These are phyloP conservation scores for Rutilus rutilus DNA, from an alignment of 2,113 vertebrate species.

Conservation along the genomic window DNA sequence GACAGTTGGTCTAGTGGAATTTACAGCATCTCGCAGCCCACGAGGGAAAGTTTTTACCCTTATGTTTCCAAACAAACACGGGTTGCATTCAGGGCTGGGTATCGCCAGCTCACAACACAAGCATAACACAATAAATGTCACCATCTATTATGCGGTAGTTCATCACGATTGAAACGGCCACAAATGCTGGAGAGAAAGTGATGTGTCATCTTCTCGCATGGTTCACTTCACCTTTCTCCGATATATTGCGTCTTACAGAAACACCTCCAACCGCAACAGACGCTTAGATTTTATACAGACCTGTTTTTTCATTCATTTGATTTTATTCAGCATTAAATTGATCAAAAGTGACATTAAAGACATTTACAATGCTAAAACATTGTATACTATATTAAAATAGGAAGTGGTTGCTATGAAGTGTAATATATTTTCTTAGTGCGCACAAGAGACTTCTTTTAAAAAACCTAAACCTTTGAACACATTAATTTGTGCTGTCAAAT, in stretches of 20 bases:
- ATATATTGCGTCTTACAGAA: background rate
- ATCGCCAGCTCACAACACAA: background rate
- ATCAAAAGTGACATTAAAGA: no score
- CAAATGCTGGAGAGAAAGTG: background rate
- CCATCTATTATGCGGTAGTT: background rate
- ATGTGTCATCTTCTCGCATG: background rate
- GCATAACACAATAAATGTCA: background rate
- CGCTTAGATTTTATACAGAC: background rate
- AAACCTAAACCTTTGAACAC: no score
- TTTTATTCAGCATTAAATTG: background rate
- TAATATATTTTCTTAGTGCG: background rate
- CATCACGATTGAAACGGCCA: no score
- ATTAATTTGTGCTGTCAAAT: no score
- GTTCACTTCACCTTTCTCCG: background rate
- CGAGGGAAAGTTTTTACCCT: background rate
- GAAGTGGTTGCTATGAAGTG: no score
- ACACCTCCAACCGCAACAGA: background rate
- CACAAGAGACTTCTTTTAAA: background rate
- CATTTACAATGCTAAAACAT: no score
- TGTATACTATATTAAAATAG: no score
- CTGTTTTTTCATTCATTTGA: background rate
- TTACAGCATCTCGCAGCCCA: background rate
- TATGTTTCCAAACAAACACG: conserved; percentile 7
- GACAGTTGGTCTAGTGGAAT: background rate
- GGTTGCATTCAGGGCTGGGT: background rate